Conservation (phyloP, 64 coral and sea anemone species). For the Acropora yongei region DNA sequence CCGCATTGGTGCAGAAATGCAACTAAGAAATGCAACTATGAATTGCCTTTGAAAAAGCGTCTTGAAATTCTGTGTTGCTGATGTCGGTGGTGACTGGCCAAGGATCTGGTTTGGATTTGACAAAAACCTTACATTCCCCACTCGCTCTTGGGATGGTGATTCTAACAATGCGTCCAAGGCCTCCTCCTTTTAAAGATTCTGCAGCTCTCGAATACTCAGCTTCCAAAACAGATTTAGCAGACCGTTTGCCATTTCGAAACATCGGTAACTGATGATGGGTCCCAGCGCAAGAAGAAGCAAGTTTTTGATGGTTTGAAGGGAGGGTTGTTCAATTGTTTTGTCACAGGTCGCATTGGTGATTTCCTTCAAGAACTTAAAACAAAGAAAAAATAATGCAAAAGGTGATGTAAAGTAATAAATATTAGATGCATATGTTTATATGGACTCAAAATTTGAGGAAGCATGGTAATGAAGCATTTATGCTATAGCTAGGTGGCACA, state of each 20-base stretch:
- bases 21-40: slow-evolving; percentile 46
- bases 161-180: slow-evolving; percentile 59
- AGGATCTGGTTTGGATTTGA: slow-evolving; percentile 48
- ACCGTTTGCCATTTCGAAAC: slow-evolving; percentile 50
- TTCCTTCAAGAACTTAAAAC: slow-evolving; percentile 72
- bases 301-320: background rate
- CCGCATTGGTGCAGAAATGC: slow-evolving; percentile 45
- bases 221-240: slow-evolving; percentile 31
- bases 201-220: slow-evolving; percentile 37
- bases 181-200: slow-evolving; percentile 28
- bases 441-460: too few species aligned
- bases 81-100: slow-evolving; percentile 36
- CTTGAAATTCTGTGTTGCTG: slow-evolving; percentile 22
- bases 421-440: too few species aligned
- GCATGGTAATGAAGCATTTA: too few species aligned
- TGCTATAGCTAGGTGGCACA: too few species aligned
- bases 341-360: slow-evolving; percentile 54
- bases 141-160: slow-evolving; percentile 54
- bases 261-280: slow-evolving; percentile 23
- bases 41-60: slow-evolving; percentile 38
- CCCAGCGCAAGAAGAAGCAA: slow-evolving; percentile 27
- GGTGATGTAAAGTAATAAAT: background rate
- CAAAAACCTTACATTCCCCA: slow-evolving; percentile 51
- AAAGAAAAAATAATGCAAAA: background rate
- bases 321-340: slow-evolving; percentile 63